phyloP scores from a whole-genome alignment of 2,113 vertebrate genomes.

The Lophius piscatorius region DNA sequence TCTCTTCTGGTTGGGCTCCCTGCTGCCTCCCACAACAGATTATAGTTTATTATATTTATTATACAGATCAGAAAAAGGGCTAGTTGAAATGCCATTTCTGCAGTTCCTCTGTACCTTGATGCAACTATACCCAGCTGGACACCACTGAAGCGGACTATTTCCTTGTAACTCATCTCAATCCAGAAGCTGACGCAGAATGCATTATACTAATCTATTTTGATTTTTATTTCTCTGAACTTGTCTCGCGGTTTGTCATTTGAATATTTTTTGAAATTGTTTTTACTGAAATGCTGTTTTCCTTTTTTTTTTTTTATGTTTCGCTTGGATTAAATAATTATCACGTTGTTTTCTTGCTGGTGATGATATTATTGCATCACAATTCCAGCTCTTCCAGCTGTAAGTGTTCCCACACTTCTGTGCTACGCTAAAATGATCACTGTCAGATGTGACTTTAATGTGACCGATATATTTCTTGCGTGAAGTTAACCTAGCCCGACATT shows the following conservation, averaged over 20 bases:
- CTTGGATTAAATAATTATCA: conserved; percentile 6
- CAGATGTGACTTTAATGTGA: conserved; percentile 48
- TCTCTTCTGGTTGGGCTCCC: conserved; percentile 35
- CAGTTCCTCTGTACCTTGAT: conserved; percentile 2
- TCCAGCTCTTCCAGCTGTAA: conserved; percentile 13
- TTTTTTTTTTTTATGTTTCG: conserved; percentile 11
- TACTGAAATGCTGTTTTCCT: neutral
- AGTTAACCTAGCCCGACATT: conserved; percentile 40
- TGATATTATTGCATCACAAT: conserved; percentile 32
- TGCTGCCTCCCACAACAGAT: conserved; percentile 52
- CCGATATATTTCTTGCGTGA: conserved; percentile 55
- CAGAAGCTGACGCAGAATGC: neutral
- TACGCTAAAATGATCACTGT: conserved; percentile 18
- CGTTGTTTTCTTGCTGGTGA: neutral
- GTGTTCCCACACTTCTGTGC: conserved; percentile 16
- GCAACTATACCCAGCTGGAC: neutral
- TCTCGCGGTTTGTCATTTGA: neutral
- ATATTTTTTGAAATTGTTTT: no score
- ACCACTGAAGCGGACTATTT: no score
- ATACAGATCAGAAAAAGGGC: no score
- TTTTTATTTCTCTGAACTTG: conserved; percentile 28
- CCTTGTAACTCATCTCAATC: neutral
- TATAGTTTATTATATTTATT: conserved; percentile 43
- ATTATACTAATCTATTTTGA: neutral
- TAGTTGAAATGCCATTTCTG: conserved; percentile 1